Percentiles rank a stretch among this genome's conserved stretches.
Conservation (phyloP, 1,140 invertebrate genomes). For the Lithobius niger region DNA sequence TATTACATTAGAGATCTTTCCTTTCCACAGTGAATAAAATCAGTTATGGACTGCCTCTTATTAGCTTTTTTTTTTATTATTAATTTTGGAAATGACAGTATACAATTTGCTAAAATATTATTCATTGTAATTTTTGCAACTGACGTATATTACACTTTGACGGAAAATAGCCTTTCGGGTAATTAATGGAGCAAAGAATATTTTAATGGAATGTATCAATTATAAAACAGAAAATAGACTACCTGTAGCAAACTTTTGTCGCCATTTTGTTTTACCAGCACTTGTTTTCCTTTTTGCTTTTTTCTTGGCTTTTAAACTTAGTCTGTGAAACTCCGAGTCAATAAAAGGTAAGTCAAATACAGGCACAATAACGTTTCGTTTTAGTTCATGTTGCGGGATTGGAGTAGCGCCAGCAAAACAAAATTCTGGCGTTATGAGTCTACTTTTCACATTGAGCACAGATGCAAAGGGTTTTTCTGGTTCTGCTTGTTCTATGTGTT, state of each 20-base stretch:
- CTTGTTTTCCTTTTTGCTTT: not conserved
- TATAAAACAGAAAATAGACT: not conserved
- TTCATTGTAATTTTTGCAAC: too few relatives aligned
- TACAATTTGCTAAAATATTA: too few relatives aligned
- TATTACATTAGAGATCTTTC: too few relatives aligned
- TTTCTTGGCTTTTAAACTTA: not conserved
- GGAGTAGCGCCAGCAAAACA: slow-evolving; percentile 9
- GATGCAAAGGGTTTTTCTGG: slow-evolving; percentile 4
- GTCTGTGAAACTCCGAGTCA: not conserved
- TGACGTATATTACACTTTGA: too few relatives aligned
- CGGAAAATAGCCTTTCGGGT: too few relatives aligned
- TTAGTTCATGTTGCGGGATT: not conserved
- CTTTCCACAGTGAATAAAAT: too few relatives aligned
- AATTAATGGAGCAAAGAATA: too few relatives aligned
- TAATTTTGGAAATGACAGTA: too few relatives aligned
- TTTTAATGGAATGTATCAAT: too few relatives aligned
- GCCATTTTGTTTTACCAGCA: not conserved
- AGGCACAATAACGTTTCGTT: not conserved
- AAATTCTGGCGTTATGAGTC: not conserved
- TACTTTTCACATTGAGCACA: not conserved
- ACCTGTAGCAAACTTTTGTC: not conserved
- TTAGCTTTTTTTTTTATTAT: too few relatives aligned
- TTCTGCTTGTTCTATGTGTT: slow-evolving; percentile 2
- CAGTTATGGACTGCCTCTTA: too few relatives aligned
- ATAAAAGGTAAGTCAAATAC: not conserved